phyloP scores from a whole-genome alignment of 2,797 vertebrate species.

The Rhinichthys osculus region DNA sequence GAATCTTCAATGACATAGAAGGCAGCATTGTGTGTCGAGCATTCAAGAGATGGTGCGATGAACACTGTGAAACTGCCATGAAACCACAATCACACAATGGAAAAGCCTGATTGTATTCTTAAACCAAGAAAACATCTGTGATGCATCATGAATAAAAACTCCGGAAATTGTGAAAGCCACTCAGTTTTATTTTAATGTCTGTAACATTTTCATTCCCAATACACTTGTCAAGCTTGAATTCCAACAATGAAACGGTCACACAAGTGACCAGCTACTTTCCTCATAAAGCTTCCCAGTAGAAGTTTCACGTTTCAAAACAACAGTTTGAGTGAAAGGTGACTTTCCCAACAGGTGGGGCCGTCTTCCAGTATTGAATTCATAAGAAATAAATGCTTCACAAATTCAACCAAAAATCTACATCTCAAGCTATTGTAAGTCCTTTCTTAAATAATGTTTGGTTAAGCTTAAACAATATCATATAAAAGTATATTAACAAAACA shows the following conservation, averaged over 20 bases:
- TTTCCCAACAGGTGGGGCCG: neutral
- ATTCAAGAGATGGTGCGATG: slow-evolving; percentile 73
- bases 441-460: slow-evolving; percentile 49
- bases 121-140: neutral
- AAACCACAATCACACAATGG: neutral
- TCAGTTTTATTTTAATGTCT: slow-evolving; percentile 52
- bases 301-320: neutral
- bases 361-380: neutral
- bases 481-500: slow-evolving; percentile 35
- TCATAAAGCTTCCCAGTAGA: neutral
- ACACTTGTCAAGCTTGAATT: slow-evolving; percentile 34
- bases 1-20: slow-evolving; percentile 74
- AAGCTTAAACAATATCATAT: slow-evolving; percentile 38
- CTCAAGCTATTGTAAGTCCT: neutral
- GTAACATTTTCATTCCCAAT: slow-evolving; percentile 38
- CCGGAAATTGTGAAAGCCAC: slow-evolving; percentile 43
- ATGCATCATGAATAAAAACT: slow-evolving; percentile 16
- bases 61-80: slow-evolving; percentile 58
- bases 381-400: neutral
- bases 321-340: slow-evolving; percentile 9
- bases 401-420: slow-evolving; percentile 23
- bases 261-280: neutral
- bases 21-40: slow-evolving; percentile 72
- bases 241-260: neutral
- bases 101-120: neutral